Evolutionary conservation across 2,888 invertebrate genomes (phyloP).

Genomic region (Apantesis nais): DNA sequence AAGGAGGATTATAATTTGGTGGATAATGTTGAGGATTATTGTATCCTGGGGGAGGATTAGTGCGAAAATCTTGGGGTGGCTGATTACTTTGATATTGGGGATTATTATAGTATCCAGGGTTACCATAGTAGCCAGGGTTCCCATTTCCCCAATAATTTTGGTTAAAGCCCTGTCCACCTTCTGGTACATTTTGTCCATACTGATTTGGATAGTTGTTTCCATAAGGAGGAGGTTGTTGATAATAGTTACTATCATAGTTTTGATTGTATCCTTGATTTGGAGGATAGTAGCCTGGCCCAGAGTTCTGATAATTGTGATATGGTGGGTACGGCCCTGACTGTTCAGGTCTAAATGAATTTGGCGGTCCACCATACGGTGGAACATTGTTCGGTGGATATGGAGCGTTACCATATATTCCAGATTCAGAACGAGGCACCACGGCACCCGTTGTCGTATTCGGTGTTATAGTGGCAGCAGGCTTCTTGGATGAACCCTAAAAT

Average conservation of each 20-base stretch:
- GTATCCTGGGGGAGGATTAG: conserved; percentile 61
- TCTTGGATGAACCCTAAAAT: conserved; percentile 73
- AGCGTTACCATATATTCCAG: conserved; percentile 58
- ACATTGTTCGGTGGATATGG: conserved; percentile 71
- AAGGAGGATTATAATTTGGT: conserved; percentile 64
- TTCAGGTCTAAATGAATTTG: conserved; percentile 64
- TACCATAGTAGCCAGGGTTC: conserved; percentile 68
- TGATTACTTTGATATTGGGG: conserved; percentile 73
- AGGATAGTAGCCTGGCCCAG: conserved; percentile 74
- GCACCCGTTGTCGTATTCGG: conserved; percentile 73
- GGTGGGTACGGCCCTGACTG: conserved; percentile 73
- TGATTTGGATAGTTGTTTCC: conserved; percentile 77
- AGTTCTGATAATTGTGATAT: conserved; percentile 74
- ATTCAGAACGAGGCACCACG: conserved; percentile 56
- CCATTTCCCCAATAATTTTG: conserved; percentile 79
- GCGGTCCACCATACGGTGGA: conserved; percentile 66
- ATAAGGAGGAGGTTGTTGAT: conserved; percentile 69
- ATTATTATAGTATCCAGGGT: conserved; percentile 75
- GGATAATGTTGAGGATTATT: conserved; percentile 69
- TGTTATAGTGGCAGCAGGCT: conserved; percentile 82
- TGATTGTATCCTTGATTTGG: conserved; percentile 80
- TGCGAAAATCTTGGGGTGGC: conserved; percentile 64
- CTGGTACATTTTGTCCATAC: conserved; percentile 69
- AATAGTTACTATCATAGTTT: conserved; percentile 75
- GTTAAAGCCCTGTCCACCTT: conserved; percentile 66